These are phyloP conservation scores for Ormia ochracea DNA, from an alignment of 2,888 invertebrate genomes.

Conservation along the genomic window DNA sequence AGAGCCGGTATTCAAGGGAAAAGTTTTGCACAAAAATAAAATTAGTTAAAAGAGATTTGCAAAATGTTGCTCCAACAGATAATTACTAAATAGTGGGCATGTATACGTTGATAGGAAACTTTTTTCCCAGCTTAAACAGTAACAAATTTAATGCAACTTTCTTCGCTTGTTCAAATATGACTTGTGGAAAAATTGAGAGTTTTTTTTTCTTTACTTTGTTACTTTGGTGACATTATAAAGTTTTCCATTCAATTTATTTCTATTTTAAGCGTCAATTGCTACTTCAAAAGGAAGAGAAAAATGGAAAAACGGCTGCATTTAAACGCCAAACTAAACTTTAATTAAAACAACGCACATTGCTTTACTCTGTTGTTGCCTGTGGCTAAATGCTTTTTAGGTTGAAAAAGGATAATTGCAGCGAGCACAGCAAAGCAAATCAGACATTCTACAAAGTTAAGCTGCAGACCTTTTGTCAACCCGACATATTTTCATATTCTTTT, in stretches of 20 bases:
- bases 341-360: conserved; percentile 40
- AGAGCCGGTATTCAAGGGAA: neutral
- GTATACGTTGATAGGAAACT: neutral
- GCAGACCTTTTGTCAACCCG: conserved; percentile 27
- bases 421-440: neutral
- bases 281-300: neutral
- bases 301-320: conserved; percentile 23
- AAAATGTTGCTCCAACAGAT: conserved; percentile 2
- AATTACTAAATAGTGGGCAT: neutral
- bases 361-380: conserved; percentile 21
- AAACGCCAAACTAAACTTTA: conserved; percentile 34
- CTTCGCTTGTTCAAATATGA: neutral
- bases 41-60: neutral
- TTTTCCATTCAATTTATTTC: conserved; percentile 41
- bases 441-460: neutral
- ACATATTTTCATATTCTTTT: conserved; percentile 31
- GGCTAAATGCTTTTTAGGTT: conserved; percentile 24
- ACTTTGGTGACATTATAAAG: conserved; percentile 4
- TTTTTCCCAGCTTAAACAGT: neutral
- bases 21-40: conserved; percentile 5
- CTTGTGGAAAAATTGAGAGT: neutral
- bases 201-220: neutral
- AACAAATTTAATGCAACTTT: neutral
- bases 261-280: neutral
- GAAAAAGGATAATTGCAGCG: conserved; percentile 4